Percentiles rank a stretch among this genome's conserved stretches.
Evolutionary conservation across 92 coral and sea anemone species (phyloP).

Genomic region (Epizoanthus scotinus): DNA sequence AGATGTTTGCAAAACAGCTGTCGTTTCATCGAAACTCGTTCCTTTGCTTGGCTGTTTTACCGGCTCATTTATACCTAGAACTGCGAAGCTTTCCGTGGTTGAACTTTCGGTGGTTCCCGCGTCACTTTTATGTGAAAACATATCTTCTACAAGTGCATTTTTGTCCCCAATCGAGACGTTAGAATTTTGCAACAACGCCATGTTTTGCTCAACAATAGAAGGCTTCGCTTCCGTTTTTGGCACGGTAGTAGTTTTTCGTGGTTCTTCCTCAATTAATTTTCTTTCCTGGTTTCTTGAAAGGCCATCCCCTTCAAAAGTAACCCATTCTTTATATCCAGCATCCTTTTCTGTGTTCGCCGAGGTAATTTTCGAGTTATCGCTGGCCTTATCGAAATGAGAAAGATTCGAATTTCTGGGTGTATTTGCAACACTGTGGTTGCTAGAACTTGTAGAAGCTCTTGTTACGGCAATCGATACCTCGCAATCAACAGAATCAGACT

Average conservation of each 20-base stretch:
- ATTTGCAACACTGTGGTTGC: constrained; percentile 18
- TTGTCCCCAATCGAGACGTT: constrained; percentile 22
- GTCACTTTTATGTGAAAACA: constrained; percentile 30
- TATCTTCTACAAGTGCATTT: constrained; percentile 42
- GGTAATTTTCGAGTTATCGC: not conserved
- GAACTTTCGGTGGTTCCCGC: not conserved
- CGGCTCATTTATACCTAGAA: constrained; percentile 10
- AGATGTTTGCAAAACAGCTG: constrained; percentile 41
- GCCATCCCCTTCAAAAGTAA: constrained; percentile 24
- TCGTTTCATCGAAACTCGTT: constrained; percentile 9
- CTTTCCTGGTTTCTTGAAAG: not conserved
- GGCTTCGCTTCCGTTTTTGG: not conserved
- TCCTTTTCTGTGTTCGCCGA: not conserved
- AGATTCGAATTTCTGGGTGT: constrained; percentile 29
- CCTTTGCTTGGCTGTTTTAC: constrained; percentile 9
- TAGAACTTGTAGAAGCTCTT: constrained; percentile 8
- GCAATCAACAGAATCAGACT: not conserved
- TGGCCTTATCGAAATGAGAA: constrained; percentile 21
- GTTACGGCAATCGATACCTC: constrained; percentile 13
- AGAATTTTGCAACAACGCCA: constrained; percentile 33
- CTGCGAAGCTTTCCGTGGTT: not conserved
- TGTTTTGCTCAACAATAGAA: constrained; percentile 28
- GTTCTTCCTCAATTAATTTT: not conserved
- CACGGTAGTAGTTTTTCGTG: constrained; percentile 1
- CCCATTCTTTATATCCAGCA: constrained; percentile 11